Evolutionary conservation across 1,140 invertebrate genomes (phyloP).

Genomic region (Matsumurasca onukii): DNA sequence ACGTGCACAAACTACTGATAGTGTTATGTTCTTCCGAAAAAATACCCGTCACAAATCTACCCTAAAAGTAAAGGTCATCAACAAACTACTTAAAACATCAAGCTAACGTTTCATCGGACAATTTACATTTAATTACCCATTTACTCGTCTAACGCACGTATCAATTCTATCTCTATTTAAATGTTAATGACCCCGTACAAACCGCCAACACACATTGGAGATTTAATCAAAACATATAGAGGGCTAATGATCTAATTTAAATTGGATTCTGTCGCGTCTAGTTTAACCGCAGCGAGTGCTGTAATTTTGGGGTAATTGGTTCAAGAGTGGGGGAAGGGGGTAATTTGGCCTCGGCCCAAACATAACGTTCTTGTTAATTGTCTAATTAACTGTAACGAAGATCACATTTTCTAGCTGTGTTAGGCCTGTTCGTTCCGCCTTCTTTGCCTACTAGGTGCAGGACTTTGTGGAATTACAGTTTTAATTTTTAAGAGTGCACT

Average conservation of each 20-base stretch:
- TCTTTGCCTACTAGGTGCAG: too few species aligned
- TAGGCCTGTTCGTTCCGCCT: too few species aligned
- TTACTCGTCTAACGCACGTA: too few species aligned
- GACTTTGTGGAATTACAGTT: too few species aligned
- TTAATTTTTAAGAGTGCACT: too few species aligned
- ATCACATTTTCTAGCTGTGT: neutral
- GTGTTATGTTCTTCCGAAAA: too few species aligned
- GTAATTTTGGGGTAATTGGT: conserved; percentile 9
- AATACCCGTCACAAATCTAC: too few species aligned
- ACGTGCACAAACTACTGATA: too few species aligned
- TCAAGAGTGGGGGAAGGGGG: neutral
- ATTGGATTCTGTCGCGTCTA: conserved; percentile 12
- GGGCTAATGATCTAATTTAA: conserved; percentile 26
- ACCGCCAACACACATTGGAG: neutral
- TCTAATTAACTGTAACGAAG: neutral
- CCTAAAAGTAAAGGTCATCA: too few species aligned
- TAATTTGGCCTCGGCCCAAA: neutral
- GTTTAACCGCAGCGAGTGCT: neutral
- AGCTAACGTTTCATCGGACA: too few species aligned
- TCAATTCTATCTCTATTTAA: conserved; percentile 19
- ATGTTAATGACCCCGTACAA: conserved; percentile 15
- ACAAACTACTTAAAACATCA: too few species aligned
- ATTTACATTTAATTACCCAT: too few species aligned
- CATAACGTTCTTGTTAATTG: neutral
- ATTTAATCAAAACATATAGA: conserved; percentile 26